Conservation (phyloP, 2,888 invertebrate genomes). For the Branchinecta sandiegonensis region DNA sequence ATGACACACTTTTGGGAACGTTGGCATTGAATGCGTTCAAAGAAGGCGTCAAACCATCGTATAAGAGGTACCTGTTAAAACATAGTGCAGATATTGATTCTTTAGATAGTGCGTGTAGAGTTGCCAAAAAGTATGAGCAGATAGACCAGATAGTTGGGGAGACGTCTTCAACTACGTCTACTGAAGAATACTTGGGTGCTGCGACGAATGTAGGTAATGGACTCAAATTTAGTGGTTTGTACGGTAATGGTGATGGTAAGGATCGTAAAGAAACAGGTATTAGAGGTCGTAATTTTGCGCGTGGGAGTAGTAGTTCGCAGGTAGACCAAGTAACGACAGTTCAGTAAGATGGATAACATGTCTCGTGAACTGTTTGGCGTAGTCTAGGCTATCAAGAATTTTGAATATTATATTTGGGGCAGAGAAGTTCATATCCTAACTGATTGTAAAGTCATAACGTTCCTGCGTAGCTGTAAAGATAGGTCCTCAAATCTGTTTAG, state of each 20-base stretch:
- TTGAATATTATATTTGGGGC: not conserved
- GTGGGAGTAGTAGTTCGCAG: not conserved
- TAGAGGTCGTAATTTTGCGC: too few species aligned
- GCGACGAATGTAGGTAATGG: not conserved
- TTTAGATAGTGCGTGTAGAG: not conserved
- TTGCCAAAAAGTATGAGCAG: not conserved
- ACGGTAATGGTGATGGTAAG: not conserved
- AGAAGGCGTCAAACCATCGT: not conserved
- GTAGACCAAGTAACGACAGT: constrained; percentile 3
- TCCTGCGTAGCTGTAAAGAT: not conserved
- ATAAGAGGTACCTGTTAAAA: not conserved
- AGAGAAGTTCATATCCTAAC: not conserved
- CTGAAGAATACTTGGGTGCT: not conserved
- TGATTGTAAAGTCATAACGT: not conserved
- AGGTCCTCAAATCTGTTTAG: not conserved
- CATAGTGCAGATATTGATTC: not conserved
- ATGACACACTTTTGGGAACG: not conserved
- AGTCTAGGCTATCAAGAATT: not conserved
- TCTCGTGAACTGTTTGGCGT: not conserved
- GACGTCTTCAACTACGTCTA: not conserved
- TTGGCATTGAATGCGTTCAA: not conserved
- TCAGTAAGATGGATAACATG: constrained; percentile 5
- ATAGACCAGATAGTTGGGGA: not conserved
- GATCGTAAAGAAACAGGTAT: not conserved
- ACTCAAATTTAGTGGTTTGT: not conserved